Conservation (phyloP, 2,888 invertebrate genomes). For the Teleiodes luculella region DNA sequence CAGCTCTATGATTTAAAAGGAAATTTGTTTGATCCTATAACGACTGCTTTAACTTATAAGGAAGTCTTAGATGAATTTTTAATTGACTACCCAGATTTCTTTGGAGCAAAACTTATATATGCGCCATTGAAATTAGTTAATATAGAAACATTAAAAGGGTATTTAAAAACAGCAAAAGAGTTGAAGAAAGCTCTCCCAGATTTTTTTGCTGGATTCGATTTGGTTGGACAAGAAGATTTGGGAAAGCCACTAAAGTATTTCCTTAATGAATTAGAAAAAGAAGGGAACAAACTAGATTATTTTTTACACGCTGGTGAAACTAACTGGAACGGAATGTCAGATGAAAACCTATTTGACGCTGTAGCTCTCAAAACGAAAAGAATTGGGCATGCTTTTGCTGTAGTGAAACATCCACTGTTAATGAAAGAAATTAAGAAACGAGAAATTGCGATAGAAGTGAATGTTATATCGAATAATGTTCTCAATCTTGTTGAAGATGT, state of each 20-base stretch:
- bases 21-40: constrained; percentile 68
- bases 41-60: constrained; percentile 78
- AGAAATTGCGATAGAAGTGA: constrained; percentile 85
- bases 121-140: constrained; percentile 78
- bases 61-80: constrained; percentile 77
- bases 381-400: constrained; percentile 87
- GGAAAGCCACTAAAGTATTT: constrained; percentile 81
- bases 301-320: constrained; percentile 92
- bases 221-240: constrained; percentile 89
- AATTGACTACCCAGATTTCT: constrained; percentile 80
- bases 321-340: constrained; percentile 83
- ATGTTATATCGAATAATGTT: constrained; percentile 88
- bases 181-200: constrained; percentile 78
- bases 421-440: constrained; percentile 77
- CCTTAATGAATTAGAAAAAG: constrained; percentile 69
- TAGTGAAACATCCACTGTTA: constrained; percentile 84
- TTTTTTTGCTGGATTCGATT: constrained; percentile 88
- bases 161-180: constrained; percentile 60
- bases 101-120: constrained; percentile 84
- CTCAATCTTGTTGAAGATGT: constrained; percentile 83
- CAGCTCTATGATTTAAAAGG: constrained; percentile 83
- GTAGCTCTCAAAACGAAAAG: constrained; percentile 84
- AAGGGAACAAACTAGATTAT: constrained; percentile 76
- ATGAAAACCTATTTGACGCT: constrained; percentile 87
- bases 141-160: constrained; percentile 54